Conservation (phyloP, 2,797 vertebrate species). For the Vultur gryphus region DNA sequence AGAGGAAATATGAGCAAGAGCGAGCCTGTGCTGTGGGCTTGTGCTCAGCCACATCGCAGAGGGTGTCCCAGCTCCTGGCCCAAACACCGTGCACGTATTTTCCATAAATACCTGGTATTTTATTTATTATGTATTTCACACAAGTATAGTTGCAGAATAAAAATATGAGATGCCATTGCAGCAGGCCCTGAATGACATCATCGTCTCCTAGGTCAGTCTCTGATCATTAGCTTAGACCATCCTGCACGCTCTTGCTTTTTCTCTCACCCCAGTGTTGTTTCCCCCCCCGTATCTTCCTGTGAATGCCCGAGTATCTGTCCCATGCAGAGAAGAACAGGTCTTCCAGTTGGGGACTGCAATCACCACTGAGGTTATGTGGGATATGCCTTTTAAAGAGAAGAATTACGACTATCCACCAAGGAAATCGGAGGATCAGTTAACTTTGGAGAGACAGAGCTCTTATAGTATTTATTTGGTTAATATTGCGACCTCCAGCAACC, state of each 20-base stretch:
- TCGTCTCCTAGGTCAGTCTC: background rate
- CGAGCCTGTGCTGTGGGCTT: background rate
- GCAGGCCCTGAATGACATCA: background rate
- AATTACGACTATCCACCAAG: background rate
- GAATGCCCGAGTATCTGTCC: too few species aligned
- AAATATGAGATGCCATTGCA: background rate
- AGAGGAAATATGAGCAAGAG: background rate
- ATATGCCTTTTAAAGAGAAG: background rate
- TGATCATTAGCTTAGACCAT: background rate
- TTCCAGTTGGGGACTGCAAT: background rate
- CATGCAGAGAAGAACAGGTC: background rate
- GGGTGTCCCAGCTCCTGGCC: background rate
- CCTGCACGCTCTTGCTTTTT: background rate
- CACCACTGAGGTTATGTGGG: background rate
- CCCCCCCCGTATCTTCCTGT: background rate
- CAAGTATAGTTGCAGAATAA: background rate
- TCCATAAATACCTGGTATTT: background rate
- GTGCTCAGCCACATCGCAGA: background rate
- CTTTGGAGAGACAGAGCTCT: background rate
- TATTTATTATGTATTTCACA: background rate
- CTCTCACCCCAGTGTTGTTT: background rate
- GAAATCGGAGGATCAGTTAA: background rate
- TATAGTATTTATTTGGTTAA: background rate
- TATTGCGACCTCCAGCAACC: background rate
- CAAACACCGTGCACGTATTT: fast-evolving